These are phyloP conservation scores for Pteria penguin DNA, from an alignment of 2,888 invertebrate genomes.

Conservation along the genomic window DNA sequence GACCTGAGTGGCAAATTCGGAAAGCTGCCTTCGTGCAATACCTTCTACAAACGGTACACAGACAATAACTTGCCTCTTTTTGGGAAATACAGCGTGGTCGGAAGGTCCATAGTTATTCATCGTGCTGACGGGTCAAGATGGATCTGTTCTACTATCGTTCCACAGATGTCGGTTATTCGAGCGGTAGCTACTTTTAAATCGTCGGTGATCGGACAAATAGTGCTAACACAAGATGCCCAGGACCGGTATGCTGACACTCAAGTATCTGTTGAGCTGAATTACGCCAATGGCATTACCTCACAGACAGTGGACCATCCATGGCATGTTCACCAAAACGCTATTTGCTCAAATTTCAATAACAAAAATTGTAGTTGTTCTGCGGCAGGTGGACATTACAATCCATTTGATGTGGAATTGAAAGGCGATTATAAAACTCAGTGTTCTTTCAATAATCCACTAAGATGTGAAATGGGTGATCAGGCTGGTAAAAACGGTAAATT, in stretches of 20 bases:
- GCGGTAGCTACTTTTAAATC: conserved; percentile 91
- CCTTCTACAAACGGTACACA: conserved; percentile 83
- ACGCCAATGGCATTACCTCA: conserved; percentile 86
- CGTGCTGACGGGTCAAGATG: conserved; percentile 65
- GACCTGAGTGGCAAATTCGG: conserved; percentile 96
- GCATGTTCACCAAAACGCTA: conserved; percentile 88
- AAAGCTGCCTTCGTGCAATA: conserved; percentile 85
- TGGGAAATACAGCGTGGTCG: conserved; percentile 88
- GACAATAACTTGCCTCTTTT: conserved; percentile 91
- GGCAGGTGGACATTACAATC: conserved; percentile 88
- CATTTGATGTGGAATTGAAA: conserved; percentile 83
- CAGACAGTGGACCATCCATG: conserved; percentile 84
- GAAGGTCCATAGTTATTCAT: conserved; percentile 89
- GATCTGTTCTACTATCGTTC: conserved; percentile 81
- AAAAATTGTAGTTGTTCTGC: conserved; percentile 82
- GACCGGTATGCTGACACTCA: conserved; percentile 90
- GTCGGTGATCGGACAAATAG: conserved; percentile 91
- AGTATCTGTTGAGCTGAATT: conserved; percentile 90
- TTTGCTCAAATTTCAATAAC: conserved; percentile 87
- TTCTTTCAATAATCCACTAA: conserved; percentile 85
- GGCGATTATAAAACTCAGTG: conserved; percentile 62
- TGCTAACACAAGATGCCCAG: conserved; percentile 88
- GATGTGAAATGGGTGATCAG: conserved; percentile 94
- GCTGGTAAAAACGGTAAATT: conserved; percentile 76
- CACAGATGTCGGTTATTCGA: conserved; percentile 82